Percentiles rank a stretch among this genome's conserved stretches.
phyloP scores from a whole-genome alignment of 2,888 invertebrate genomes.

The Theristus sp. region DNA sequence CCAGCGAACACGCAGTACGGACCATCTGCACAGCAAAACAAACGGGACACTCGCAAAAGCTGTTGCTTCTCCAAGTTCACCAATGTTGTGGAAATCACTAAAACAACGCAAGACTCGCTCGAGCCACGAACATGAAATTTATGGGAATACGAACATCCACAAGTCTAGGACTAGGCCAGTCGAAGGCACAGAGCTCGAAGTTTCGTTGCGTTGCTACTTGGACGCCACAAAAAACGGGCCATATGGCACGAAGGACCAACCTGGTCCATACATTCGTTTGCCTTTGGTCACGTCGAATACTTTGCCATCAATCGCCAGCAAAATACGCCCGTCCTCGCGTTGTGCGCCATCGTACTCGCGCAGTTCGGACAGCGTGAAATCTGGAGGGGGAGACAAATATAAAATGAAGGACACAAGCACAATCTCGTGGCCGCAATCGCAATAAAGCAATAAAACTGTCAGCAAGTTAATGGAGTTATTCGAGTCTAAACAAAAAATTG shows the following conservation, averaged over 20 bases:
- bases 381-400: constrained; percentile 34
- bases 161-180: no score
- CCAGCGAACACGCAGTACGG: constrained; percentile 87
- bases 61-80: background rate
- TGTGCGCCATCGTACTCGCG: constrained; percentile 61
- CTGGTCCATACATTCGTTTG: constrained; percentile 77
- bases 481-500: no score
- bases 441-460: no score
- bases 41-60: background rate
- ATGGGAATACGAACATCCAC: no score
- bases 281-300: constrained; percentile 85
- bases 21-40: constrained; percentile 45
- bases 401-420: no score
- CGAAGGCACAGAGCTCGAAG: no score
- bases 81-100: background rate
- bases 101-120: background rate
- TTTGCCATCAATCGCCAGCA: constrained; percentile 79
- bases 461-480: no score
- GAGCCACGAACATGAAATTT: no score
- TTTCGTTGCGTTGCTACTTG: no score
- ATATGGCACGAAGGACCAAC: no score
- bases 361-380: constrained; percentile 72
- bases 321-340: constrained; percentile 56
- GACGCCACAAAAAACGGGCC: no score
- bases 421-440: no score